phyloP scores from a whole-genome alignment of 2,797 vertebrate genomes.

The Bradypodion ventrale region DNA sequence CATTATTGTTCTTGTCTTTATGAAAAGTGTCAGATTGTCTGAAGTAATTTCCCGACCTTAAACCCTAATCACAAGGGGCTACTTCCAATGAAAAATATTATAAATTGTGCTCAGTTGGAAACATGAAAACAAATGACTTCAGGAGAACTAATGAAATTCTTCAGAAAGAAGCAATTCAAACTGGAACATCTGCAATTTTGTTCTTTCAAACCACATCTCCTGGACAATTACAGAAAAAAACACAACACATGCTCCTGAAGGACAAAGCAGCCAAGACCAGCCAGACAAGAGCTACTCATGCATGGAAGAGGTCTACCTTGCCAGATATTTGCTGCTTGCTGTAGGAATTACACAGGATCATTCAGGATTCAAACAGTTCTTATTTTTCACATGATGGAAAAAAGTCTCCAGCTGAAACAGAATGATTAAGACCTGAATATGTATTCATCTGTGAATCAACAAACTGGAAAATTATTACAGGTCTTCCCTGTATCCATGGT shows the following conservation, averaged over 20 bases:
- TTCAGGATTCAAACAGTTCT: conserved; percentile 18
- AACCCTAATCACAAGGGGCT: conserved; percentile 5
- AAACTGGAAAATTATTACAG: conserved; percentile 15
- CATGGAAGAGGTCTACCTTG: not conserved
- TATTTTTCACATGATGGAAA: not conserved
- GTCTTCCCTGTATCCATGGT: too few species aligned
- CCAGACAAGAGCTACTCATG: not conserved
- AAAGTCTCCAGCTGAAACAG: conserved; percentile 8
- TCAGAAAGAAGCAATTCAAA: conserved; percentile 22
- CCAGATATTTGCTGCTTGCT: not conserved
- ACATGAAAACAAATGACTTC: not conserved
- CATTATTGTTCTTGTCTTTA: not conserved
- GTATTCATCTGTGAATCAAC: not conserved
- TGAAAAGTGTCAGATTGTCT: not conserved
- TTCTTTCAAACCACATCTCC: not conserved
- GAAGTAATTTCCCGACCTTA: not conserved
- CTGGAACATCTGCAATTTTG: not conserved
- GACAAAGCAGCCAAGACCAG: not conserved
- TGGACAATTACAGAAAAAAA: conserved; percentile 2
- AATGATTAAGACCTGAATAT: not conserved
- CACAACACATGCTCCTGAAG: not conserved
- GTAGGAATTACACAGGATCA: not conserved
- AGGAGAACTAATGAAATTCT: not conserved
- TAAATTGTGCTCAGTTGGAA: not conserved
- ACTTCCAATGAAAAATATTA: conserved; percentile 8